Conservation (phyloP, 2,888 invertebrate species). For the Fragum fragum region DNA sequence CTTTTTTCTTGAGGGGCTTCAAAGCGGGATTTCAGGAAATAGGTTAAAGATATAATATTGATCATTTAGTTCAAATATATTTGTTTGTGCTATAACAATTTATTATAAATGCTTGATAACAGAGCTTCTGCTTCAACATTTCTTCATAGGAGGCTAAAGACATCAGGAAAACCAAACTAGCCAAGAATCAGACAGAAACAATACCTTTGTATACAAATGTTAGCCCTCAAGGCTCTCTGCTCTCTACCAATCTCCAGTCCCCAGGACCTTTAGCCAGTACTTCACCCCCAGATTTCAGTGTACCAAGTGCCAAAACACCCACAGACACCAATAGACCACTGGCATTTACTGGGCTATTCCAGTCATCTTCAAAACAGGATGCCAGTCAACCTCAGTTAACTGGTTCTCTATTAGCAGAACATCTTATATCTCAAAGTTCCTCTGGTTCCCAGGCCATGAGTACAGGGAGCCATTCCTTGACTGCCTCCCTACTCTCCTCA, state of each 20-base stretch:
- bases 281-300: conserved; percentile 26
- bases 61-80: too few relatives aligned
- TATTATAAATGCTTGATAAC: too few relatives aligned
- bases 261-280: background rate
- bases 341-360: conserved; percentile 60
- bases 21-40: too few relatives aligned
- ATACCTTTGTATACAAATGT: background rate
- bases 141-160: conserved; percentile 77
- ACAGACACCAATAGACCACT: conserved; percentile 31
- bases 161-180: conserved; percentile 71
- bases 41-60: too few relatives aligned
- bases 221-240: conserved; percentile 4
- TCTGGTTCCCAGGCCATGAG: conserved; percentile 28
- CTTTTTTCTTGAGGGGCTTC: too few relatives aligned
- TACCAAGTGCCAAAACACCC: conserved; percentile 29
- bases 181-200: conserved; percentile 37
- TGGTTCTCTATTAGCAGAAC: conserved; percentile 48
- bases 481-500: conserved; percentile 50
- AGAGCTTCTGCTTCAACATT: background rate
- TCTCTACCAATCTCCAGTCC: conserved; percentile 35
- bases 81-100: too few relatives aligned
- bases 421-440: conserved; percentile 28
- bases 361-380: conserved; percentile 7
- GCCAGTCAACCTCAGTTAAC: conserved; percentile 7
- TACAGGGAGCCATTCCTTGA: conserved; percentile 8